Base-by-base conservation (phyloP, 2,113 vertebrate species). In the Sialia sialis region DNA sequence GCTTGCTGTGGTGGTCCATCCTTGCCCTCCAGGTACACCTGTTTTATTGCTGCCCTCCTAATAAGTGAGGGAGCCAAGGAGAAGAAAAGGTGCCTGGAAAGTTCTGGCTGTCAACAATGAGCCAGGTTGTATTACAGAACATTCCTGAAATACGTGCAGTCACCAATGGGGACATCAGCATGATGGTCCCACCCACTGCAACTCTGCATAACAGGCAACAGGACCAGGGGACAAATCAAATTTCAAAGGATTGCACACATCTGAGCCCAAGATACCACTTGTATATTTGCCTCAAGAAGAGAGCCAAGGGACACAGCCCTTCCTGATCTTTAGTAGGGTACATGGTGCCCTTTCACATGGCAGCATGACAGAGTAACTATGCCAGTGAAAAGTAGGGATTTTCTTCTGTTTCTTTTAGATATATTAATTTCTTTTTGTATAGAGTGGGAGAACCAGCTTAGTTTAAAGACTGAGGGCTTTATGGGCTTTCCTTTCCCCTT, bases 241-340 rank as follows among this genome's bases (percentile, higher is more conserved):
- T 96, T 97, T 97, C 96, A 97, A 97, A 97, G 96, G 96, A 93
- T 84, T 69, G 52, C n/a, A 1, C 89, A 59, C 82, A 95, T 96
- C 87, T 94, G 89, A 95, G 82, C 67, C 89, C 90, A 96, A 96
- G 95, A 97, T 82, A 39, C 90, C 94, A 43, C 81, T 95, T 88
- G 89, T 49, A 93, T 83, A 92, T 68, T 91, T 95, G 76, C 34
- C 76, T 97, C 82, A 96, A 96, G 95, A 92, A 96, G 75, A 91
- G 72, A 87, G 89, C 76, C 95, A 91, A 94, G 38, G 32, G 74
- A 89, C 55, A 72, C 60, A 86, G n/a, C 58, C 30, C 52, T 80
- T 79, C 34, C 54, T 88, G 73, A 44, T 80, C 72, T 74, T 90
- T 72, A 81, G 44, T 29, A 88, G 68, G 39, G 85, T 74, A 93